phyloP scores from a whole-genome alignment of 1,140 invertebrate species.

The Brachionus rotundiformis region DNA sequence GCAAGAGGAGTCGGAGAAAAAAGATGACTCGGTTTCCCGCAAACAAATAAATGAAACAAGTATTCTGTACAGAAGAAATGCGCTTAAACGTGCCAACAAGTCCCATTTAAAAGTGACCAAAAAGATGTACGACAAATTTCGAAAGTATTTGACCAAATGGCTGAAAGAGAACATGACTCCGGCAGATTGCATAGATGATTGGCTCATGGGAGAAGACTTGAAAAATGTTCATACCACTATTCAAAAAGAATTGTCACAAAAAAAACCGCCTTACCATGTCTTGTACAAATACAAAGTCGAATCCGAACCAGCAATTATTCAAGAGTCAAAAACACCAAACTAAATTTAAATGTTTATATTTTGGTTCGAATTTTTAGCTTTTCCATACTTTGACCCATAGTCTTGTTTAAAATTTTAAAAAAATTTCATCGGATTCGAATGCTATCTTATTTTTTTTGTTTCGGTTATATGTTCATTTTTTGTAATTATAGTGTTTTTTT shows the following conservation, averaged over 20 bases:
- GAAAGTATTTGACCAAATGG: conserved; percentile 24
- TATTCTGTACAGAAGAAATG: neutral
- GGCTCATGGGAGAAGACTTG: conserved; percentile 16
- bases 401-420: neutral
- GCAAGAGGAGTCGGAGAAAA: neutral
- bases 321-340: neutral
- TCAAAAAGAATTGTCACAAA: conserved; percentile 8
- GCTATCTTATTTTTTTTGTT: neutral
- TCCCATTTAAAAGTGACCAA: conserved; percentile 4
- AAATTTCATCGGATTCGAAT: neutral
- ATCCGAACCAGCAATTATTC: neutral
- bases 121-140: conserved; percentile 51
- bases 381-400: neutral
- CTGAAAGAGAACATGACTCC: conserved; percentile 10
- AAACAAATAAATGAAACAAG: conserved; percentile 13
- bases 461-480: conserved; percentile 9
- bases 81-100: neutral
- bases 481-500: conserved; percentile 14
- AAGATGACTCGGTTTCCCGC: neutral
- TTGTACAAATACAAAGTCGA: conserved; percentile 42
- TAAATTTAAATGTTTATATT: neutral
- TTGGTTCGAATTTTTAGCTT: conserved; percentile 3
- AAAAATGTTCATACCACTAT: neutral
- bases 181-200: conserved; percentile 42
- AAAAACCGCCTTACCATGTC: conserved; percentile 33